Evolutionary conservation across 2,113 vertebrate species (phyloP).

Genomic region (Thamnaconus septentrionalis): DNA sequence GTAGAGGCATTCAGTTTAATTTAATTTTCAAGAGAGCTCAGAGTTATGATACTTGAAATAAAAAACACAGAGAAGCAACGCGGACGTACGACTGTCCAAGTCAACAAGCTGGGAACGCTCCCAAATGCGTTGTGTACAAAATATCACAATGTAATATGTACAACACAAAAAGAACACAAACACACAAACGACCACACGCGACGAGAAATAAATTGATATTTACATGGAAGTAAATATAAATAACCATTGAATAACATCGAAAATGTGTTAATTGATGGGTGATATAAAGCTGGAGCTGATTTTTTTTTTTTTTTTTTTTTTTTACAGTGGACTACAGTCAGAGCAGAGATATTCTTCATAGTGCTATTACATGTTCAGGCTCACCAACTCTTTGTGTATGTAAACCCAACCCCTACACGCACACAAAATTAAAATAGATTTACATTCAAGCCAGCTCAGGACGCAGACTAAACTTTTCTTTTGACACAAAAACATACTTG

Average conservation of each 20-base stretch:
- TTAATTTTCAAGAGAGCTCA: constrained; percentile 52
- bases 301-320: constrained; percentile 1
- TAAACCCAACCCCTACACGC: neutral
- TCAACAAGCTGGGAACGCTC: constrained; percentile 59
- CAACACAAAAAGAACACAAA: constrained; percentile 67
- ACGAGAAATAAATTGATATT: constrained; percentile 53
- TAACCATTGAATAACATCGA: constrained; percentile 52
- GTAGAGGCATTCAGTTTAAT: constrained; percentile 74
- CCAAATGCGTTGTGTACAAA: constrained; percentile 73
- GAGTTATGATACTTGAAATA: constrained; percentile 58
- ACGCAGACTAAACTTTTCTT: constrained; percentile 22
- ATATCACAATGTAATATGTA: constrained; percentile 73
- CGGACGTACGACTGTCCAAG: constrained; percentile 41
- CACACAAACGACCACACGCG: constrained; percentile 55
- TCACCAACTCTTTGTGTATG: constrained; percentile 26
- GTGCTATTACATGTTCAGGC: constrained; percentile 29
- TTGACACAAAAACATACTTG: constrained; percentile 15
- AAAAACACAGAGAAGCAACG: constrained; percentile 38
- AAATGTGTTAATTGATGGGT: constrained; percentile 35
- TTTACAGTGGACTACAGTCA: constrained; percentile 28
- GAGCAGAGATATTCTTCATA: constrained; percentile 31
- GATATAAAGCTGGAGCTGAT: constrained; percentile 42
- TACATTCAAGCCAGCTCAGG: constrained; percentile 57
- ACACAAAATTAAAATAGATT: constrained; percentile 21
- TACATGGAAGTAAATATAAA: constrained; percentile 54